Conservation (phyloP, 2,113 vertebrate species). For the Scolopax mira region DNA sequence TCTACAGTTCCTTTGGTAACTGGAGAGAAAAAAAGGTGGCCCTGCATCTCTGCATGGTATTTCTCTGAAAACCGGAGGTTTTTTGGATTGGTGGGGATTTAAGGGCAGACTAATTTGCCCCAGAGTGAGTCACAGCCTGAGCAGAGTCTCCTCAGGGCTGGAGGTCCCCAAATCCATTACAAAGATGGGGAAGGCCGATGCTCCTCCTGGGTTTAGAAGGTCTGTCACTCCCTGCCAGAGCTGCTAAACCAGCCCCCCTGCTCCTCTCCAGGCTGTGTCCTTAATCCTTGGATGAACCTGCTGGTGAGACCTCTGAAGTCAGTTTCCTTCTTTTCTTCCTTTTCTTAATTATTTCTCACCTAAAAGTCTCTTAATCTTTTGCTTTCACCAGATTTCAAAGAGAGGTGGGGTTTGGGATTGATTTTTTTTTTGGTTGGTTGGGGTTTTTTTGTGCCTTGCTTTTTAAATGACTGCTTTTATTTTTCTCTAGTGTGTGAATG, state of each 20-base stretch:
- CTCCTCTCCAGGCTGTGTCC: not conserved
- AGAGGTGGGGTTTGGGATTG: not conserved
- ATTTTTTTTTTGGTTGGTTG: not conserved
- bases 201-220: accelerated
- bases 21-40: not conserved
- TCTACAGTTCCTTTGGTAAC: not conserved
- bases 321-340: not conserved
- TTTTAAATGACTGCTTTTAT: conserved; percentile 16
- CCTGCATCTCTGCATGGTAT: not conserved
- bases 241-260: accelerated
- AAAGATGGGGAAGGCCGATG: accelerated
- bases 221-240: accelerated
- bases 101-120: not conserved
- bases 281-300: not conserved
- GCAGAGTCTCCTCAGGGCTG: not conserved
- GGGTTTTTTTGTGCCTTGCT: not conserved
- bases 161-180: not conserved
- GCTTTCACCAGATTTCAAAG: not conserved
- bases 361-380: not conserved
- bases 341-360: not conserved
- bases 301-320: not conserved
- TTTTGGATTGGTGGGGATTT: not conserved
- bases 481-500: not conserved
- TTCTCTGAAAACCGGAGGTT: not conserved
- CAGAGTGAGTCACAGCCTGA: not conserved